Evolutionary conservation across 2,113 vertebrate species (phyloP), one percentile per base, ranked within the genome.

Genomic region (Tursiops truncatus): DNA sequence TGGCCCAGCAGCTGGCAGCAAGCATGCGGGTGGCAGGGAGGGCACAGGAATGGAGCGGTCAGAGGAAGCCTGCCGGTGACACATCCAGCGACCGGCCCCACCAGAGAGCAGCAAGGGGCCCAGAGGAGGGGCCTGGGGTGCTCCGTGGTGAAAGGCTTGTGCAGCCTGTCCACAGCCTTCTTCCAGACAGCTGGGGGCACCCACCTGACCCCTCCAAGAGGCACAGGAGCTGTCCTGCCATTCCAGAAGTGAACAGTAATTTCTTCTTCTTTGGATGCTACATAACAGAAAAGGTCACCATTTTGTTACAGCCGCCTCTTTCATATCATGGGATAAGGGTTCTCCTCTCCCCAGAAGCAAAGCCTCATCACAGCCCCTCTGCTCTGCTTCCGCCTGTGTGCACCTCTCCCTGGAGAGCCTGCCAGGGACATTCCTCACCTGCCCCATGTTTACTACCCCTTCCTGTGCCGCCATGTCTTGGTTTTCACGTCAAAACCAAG

Each of bases 231-330:
- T 84, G 97, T 98, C 83, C 97, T 98, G 74, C 98, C 98, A 50
- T 99, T 99, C 99, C 99, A 99, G 97, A 99, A 99, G 74, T 98
- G 96, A 93, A 99, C 98, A 3, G 50, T 96, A 74, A 99, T 97
- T 95, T 99, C 97, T 92, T 97, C 89, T 90, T 98, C 98, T 89
- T 98, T 98, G 31, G 97, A 98, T 67, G 68, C 99, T 99, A 80
- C 73, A n/a, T 80, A 77, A 67, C 15, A 97, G 58, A 96, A 96
- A 94, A 92, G 81, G 21, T 28, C 44, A 97, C 74, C 17, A 41
- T 56, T 95, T 53, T 80, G 79, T 81, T 83, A 56, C 8, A 74
- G 79, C n/a, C 17, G 2, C 14, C 18, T 10, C n/a, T 23, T 91
- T 41, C 56, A 15, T 17, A 20, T 6, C 14, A 3, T 67, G 65